These are phyloP conservation scores for Albula glossodonta DNA, from an alignment of 2,113 vertebrate species.

Conservation along the genomic window DNA sequence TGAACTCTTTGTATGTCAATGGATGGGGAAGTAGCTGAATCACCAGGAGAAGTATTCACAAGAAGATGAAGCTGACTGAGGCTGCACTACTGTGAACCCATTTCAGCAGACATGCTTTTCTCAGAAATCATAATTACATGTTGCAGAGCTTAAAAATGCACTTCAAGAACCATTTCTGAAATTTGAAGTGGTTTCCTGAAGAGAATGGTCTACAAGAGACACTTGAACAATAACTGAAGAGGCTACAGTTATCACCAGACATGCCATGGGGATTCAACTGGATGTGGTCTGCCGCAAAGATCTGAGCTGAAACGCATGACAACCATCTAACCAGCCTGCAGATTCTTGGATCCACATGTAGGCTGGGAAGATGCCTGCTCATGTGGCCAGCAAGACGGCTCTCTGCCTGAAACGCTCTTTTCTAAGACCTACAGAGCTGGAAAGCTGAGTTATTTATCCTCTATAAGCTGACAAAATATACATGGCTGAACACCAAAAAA, in stretches of 20 bases:
- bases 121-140: background rate
- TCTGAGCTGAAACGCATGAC: constrained; percentile 80
- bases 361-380: constrained; percentile 95
- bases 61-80: background rate
- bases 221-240: no score
- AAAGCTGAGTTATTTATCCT: no score
- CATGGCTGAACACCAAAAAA: no score
- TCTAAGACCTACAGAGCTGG: background rate
- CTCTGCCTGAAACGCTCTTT: background rate
- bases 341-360: constrained; percentile 93
- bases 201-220: background rate
- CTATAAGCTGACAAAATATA: no score
- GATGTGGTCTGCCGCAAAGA: constrained; percentile 39
- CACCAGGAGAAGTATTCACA: background rate
- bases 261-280: background rate
- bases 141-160: background rate
- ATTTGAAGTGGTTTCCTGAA: background rate
- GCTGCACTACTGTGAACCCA: no score
- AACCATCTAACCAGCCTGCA: constrained; percentile 99
- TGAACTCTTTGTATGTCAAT: background rate
- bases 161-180: background rate
- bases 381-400: constrained; percentile 68
- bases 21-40: background rate
- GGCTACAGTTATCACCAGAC: background rate
- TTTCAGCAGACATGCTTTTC: background rate